Evolutionary conservation across 2,113 vertebrate species (phyloP).

Genomic region (Rana temporaria): DNA sequence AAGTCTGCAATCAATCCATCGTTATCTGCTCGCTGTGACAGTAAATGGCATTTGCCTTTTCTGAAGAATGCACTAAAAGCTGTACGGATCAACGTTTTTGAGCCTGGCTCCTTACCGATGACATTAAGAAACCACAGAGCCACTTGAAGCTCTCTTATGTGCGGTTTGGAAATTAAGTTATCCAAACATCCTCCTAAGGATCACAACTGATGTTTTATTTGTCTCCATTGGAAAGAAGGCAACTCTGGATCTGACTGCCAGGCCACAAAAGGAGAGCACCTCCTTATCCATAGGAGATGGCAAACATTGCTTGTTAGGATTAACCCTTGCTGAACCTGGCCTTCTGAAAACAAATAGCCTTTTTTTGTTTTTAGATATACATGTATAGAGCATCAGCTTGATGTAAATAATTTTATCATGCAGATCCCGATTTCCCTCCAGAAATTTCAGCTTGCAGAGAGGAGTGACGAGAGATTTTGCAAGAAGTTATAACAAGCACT

Average conservation of each 20-base stretch:
- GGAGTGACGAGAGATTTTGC: too few relatives aligned
- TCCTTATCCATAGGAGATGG: slow-evolving; percentile 60
- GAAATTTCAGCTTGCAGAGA: too few relatives aligned
- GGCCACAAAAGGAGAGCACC: slow-evolving; percentile 65
- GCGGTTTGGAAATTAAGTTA: slow-evolving; percentile 64
- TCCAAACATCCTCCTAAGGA: slow-evolving; percentile 59
- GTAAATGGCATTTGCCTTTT: slow-evolving; percentile 65
- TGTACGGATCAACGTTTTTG: slow-evolving; percentile 63
- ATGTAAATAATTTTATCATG: too few relatives aligned
- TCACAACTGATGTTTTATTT: slow-evolving; percentile 60
- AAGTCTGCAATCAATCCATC: slow-evolving; percentile 65
- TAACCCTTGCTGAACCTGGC: not conserved
- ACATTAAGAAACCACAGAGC: slow-evolving; percentile 61
- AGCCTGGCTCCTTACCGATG: slow-evolving; percentile 69
- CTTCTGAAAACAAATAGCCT: not conserved
- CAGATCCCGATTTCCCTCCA: too few relatives aligned
- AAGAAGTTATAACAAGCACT: too few relatives aligned
- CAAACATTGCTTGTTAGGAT: slow-evolving; percentile 38
- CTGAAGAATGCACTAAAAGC: slow-evolving; percentile 67
- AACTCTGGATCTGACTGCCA: slow-evolving; percentile 57
- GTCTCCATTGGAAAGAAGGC: slow-evolving; percentile 59
- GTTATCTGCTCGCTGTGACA: slow-evolving; percentile 63
- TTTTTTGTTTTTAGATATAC: not conserved
- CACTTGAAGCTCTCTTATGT: slow-evolving; percentile 56
- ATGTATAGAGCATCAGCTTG: not conserved